Base-by-base conservation (phyloP, 2,888 invertebrate species). In the Listrodromus nycthemerus region DNA sequence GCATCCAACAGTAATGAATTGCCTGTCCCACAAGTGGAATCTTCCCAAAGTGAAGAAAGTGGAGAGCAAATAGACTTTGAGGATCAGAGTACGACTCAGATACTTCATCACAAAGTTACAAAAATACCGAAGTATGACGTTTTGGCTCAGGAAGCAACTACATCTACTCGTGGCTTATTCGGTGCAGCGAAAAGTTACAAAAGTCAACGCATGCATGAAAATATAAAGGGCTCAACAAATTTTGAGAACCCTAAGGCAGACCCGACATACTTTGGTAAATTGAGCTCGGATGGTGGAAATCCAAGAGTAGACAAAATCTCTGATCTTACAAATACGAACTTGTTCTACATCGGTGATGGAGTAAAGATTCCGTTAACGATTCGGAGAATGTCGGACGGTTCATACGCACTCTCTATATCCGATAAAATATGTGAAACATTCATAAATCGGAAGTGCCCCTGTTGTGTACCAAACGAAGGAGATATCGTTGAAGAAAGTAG, bases 341-440 rank as follows among this genome's bases (percentile, higher is more conserved):
- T 92, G 13, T 89, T 89, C 41, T 93, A 92, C 69, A 77, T 91
- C 6, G 92, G 90, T 2, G 91, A 92, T 73, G 90, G 90, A 4
- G 90, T 92, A 0, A 89, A 84, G 50, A 83, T 93, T 37, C 93
- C 93, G 0, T 24, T 93, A 55, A 91, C 89, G 8, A 88, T 92
- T 66, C 86, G 80, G 33, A 89, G 77, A 85, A 76, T 90, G 61
- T 52, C 87, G 1, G 92, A 93, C 50, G 92, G 91, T 8, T 90
- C 91, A 7, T 91, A 90, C 41, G 83, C 88, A 6, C 83, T 93
- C 5, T 88, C 90, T 4, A 84, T 93, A 24, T 91, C 92, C 0
- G 88, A 89, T 3, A 88, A 88, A 27, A 82, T 91, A 33, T 92
- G 92, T 30, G 87, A 91, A n/a, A 77, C 82, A 3, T 83, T 90